These are phyloP conservation scores for Diachasmimorpha longicaudata DNA, from an alignment of 1,140 invertebrate genomes.

Conservation along the genomic window DNA sequence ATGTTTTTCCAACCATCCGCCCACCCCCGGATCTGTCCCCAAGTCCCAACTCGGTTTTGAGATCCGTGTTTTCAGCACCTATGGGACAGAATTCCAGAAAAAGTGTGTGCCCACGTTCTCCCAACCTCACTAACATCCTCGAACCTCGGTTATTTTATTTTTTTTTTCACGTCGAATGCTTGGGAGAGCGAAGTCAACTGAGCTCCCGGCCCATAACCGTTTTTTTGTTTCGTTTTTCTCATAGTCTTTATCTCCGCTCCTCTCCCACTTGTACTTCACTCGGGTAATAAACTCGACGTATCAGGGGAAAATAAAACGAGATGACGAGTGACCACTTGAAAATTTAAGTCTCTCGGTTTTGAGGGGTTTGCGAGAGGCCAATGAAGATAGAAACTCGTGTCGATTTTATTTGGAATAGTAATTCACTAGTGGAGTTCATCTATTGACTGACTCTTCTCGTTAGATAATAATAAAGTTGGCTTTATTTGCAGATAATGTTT, in stretches of 20 bases:
- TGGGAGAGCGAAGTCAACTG: background rate
- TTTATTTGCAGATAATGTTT: too few relatives aligned
- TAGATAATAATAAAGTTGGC: background rate
- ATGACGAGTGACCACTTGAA: conserved; percentile 1
- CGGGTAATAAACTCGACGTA: conserved; percentile 13
- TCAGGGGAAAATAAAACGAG: background rate
- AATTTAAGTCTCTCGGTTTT: background rate
- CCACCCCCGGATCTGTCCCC: conserved; percentile 28
- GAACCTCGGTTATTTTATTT: too few relatives aligned
- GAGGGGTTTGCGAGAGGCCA: background rate
- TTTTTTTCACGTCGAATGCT: background rate
- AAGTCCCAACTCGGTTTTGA: conserved; percentile 26
- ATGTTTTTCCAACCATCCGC: conserved; percentile 36
- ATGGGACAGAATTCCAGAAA: background rate
- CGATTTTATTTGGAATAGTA: too few relatives aligned
- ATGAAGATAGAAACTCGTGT: background rate
- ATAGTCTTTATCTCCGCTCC: background rate
- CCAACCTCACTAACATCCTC: background rate
- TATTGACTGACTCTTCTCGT: background rate
- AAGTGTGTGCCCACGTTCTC: background rate
- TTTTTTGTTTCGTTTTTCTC: background rate
- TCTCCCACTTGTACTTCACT: conserved; percentile 1
- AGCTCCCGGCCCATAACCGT: background rate
- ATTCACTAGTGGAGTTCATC: too few relatives aligned
- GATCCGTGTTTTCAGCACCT: conserved; percentile 28